Evolutionary conservation across 2,888 invertebrate species (phyloP).

Genomic region (Eupithecia subumbrata): DNA sequence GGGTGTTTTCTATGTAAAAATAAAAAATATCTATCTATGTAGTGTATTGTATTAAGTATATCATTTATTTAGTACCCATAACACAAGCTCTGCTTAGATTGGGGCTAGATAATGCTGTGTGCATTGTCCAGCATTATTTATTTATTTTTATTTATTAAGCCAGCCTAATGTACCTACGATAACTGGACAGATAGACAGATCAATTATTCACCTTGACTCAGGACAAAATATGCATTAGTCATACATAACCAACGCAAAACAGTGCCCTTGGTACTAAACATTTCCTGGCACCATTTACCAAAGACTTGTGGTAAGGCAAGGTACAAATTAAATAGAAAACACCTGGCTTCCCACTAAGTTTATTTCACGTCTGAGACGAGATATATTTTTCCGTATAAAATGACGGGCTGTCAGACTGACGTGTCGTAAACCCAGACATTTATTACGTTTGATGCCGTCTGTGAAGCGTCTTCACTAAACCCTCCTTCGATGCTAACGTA

Average conservation of each 20-base stretch:
- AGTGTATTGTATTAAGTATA: no score
- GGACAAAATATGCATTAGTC: not conserved
- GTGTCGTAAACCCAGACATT: conserved; percentile 69
- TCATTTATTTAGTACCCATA: no score
- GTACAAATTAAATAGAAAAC: conserved; percentile 58
- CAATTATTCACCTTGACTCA: not conserved
- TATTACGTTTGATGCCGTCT: conserved; percentile 67
- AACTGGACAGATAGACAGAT: not conserved
- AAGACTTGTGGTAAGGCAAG: conserved; percentile 23
- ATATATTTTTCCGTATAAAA: conserved; percentile 63
- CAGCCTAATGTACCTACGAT: not conserved
- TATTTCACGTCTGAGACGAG: conserved; percentile 62
- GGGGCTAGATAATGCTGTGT: no score
- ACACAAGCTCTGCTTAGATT: no score
- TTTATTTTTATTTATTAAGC: no score
- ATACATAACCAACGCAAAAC: not conserved
- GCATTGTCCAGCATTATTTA: no score
- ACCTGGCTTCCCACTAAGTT: conserved; percentile 64
- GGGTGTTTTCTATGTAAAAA: no score
- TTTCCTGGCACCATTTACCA: not conserved
- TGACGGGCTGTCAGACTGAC: conserved; percentile 56
- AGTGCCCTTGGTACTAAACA: not conserved
- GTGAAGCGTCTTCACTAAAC: conserved; percentile 50
- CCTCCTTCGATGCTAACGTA: conserved; percentile 35
- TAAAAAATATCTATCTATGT: no score